Percentiles rank a stretch among this genome's conserved stretches.
These are phyloP conservation scores for Eupithecia tripunctaria DNA, from an alignment of 2,888 invertebrate species.

Conservation along the genomic window DNA sequence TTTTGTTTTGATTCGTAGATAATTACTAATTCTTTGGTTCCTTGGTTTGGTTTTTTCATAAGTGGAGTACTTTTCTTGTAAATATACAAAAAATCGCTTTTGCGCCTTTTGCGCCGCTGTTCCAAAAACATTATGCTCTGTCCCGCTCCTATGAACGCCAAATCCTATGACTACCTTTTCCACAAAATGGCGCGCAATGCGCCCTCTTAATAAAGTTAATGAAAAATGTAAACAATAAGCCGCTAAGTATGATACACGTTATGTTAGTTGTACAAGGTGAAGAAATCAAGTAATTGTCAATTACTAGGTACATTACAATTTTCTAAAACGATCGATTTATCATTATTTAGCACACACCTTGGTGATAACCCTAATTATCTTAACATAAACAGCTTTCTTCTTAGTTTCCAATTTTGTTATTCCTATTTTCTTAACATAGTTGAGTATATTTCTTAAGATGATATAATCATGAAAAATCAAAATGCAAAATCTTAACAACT, in stretches of 20 bases:
- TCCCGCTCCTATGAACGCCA: too few relatives aligned
- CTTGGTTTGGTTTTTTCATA: too few relatives aligned
- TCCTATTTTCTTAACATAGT: not conserved
- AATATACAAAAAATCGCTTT: too few relatives aligned
- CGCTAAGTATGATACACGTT: not conserved
- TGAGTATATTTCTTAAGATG: too few relatives aligned
- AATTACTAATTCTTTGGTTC: too few relatives aligned
- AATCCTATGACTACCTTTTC: too few relatives aligned
- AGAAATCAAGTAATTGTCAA: conserved; percentile 8
- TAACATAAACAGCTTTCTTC: conserved; percentile 3
- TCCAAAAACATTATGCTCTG: too few relatives aligned
- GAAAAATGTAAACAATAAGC: not conserved
- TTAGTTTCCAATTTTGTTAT: not conserved
- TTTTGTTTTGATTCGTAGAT: too few relatives aligned
- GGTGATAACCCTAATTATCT: conserved; percentile 7
- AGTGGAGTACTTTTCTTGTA: too few relatives aligned
- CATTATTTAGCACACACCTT: conserved; percentile 10
- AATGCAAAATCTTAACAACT: not conserved
- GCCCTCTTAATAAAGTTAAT: not conserved
- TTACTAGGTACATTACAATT: too few relatives aligned
- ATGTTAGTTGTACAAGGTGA: conserved; percentile 7
- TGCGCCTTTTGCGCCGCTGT: too few relatives aligned
- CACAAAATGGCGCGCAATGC: too few relatives aligned
- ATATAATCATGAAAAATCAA: not conserved
- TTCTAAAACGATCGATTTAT: conserved; percentile 5